Base-by-base conservation (phyloP, 2,888 invertebrate genomes). In the Balanococcus diminutus region DNA sequence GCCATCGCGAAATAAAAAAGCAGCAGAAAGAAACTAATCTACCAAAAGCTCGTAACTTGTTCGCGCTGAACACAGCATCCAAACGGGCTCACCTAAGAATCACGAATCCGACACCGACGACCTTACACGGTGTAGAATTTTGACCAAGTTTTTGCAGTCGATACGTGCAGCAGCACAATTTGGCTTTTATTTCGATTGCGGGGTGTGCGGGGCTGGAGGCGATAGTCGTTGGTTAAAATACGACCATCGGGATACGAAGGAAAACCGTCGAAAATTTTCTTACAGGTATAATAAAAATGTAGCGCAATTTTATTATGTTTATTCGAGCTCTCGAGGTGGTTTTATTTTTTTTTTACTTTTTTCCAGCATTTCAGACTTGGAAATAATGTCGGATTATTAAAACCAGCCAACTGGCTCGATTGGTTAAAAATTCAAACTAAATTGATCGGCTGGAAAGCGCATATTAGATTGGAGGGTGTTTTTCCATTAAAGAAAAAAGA, bases 221-320 rank as follows among this genome's bases (percentile, higher is more conserved):
- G 19, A 14, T 19, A 19, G 75, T 79, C 75, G 75, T 79, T 79
- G 75, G 75, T 79, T 67, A 36, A 79, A 79, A 79, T 79, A 79
- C 75, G 75, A 79, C 75, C 75, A 79, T 36, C 36, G 75, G 75
- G 75, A 36, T 79, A 79, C 75, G 25, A 79, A 79, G 28, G 2
- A 22, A 79, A 79, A 32, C 75, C 75, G 36, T 79, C 75, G 75
- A 79, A 79, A 79, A 36, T 79, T 79, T 79, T 32, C 75, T 72
- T 72, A 56, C 67, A 36, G 4, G 75, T 36, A 79, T 31, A 32
- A 22, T 79, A 79, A 79, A 79, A 36, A 36, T 36, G 75, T 79
- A 36, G n/a, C 75, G 75, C 75, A 79, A 79, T 79, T 79, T 79
- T 79, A 79, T 79, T 79, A 79, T 79, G 36, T 79, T 72, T 32